Base-by-base conservation (phyloP, 2,888 invertebrate species). In the Amorpha juglandis region DNA sequence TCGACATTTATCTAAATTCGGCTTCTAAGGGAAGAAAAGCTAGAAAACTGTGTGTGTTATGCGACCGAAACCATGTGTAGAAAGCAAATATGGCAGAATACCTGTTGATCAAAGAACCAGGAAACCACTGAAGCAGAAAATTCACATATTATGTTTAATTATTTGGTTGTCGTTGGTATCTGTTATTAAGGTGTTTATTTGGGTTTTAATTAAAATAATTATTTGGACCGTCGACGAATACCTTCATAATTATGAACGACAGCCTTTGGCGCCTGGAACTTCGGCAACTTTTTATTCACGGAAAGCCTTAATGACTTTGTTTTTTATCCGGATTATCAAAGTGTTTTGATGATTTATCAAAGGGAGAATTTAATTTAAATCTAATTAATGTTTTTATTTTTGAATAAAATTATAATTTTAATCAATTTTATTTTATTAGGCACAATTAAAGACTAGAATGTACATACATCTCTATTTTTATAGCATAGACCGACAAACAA, bases 311-410 rank as follows among this genome's bases (percentile, higher is more conserved):
- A 38, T 16, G 35, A 55, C 35, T 38, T 55, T 58, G 19, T 42
- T 58, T 16, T 19, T 58, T 42, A 58, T 19, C 58, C 38, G 35
- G 16, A 55, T 55, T 42, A 42, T 55, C 11, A 19, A 51, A 51
- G 16, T 52, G n/a, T 52, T 52, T 27, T 21, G 14, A 14, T 14
- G 11, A 6, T 52, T 53, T 35, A 53, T n/a, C 14, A 8, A 8
- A 33, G 50, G 33, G 0, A 53, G 33, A 35, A 42, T 42, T 42
- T 42, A 52, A 27, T 14, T 21, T 11, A 52, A 33, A 27, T 14
- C 12, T 3, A 14, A 14, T 21, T 12, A 8, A 11, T 21, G 12
- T 27, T 27, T 52, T 33, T 6, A 52, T 27, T 21, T 27, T 14
- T 9, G 14, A 52, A 27, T 52, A 14, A 52, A 52, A 52, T 52